Percentiles rank a stretch among this genome's conserved stretches.
phyloP scores from a whole-genome alignment of 2,113 vertebrate genomes.

The Entomyzon cyanotis region DNA sequence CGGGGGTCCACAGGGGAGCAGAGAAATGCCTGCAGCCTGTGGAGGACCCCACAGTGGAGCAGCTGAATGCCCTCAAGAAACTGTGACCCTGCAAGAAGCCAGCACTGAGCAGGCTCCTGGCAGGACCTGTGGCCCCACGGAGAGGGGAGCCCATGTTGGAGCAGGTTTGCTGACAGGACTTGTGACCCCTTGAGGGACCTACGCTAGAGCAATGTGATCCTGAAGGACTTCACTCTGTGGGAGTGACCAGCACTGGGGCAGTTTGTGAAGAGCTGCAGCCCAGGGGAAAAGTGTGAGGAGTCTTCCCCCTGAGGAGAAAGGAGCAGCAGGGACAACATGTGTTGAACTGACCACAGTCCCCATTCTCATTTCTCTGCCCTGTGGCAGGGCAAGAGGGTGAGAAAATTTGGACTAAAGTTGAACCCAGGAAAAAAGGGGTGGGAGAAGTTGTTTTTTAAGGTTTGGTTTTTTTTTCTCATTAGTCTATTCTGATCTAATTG shows the following conservation, averaged over 20 bases:
- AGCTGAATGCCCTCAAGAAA: neutral
- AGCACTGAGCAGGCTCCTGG: neutral
- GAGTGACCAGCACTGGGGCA: neutral
- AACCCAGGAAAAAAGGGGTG: rapidly evolving
- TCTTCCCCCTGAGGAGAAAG: neutral
- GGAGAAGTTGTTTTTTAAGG: neutral
- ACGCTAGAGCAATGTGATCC: neutral
- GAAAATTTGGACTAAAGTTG: neutral
- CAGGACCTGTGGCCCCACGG: neutral
- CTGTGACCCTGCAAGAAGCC: neutral
- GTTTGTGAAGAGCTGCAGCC: neutral
- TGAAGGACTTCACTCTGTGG: neutral
- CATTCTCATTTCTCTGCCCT: neutral
- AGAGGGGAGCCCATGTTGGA: neutral
- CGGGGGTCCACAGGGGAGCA: neutral
- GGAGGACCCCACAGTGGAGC: neutral
- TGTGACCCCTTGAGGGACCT: no score
- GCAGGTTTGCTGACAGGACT: neutral
- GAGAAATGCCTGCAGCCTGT: neutral
- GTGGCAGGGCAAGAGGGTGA: neutral
- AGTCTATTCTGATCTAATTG: neutral
- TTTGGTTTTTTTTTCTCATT: neutral
- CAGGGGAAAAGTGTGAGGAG: neutral
- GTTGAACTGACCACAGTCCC: neutral
- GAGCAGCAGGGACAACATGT: neutral